A percentile compares a stretch with the other conserved stretches of the same genome.
phyloP scores from a whole-genome alignment of 2,113 vertebrate genomes.

The Triplophysa tibetana region DNA sequence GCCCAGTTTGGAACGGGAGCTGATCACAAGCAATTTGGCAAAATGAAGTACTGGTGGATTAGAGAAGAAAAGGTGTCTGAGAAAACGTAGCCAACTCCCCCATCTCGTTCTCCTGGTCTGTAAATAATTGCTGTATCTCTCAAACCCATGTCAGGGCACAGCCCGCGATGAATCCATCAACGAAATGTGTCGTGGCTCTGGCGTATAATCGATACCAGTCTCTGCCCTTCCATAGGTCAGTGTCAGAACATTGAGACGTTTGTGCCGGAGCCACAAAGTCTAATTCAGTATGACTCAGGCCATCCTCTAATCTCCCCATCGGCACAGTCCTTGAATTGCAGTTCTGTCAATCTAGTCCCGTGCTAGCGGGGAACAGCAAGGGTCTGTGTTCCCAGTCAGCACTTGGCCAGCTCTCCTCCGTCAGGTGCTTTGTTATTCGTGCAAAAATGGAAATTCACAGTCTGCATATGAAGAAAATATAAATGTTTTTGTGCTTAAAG shows the following conservation, averaged over 20 bases:
- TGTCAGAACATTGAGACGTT: constrained; percentile 22
- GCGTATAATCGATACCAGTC: constrained; percentile 31
- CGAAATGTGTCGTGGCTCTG: constrained; percentile 14
- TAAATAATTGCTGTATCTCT: constrained; percentile 25
- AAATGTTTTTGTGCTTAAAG: background rate
- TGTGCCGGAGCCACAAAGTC: constrained; percentile 25
- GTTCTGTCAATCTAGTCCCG: background rate
- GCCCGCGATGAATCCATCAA: constrained; percentile 30
- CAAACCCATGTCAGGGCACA: background rate
- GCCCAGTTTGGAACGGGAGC: background rate
- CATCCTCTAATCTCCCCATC: constrained; percentile 20
- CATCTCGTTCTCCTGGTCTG: background rate
- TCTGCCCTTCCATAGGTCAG: constrained; percentile 25
- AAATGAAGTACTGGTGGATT: background rate
- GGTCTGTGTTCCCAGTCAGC: constrained; percentile 10
- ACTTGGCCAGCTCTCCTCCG: constrained; percentile 5
- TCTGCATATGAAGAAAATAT: constrained; percentile 9
- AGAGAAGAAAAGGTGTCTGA: background rate
- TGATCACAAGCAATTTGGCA: background rate
- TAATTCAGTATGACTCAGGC: constrained; percentile 25
- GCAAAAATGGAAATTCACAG: background rate
- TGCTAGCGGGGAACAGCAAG: constrained; percentile 14
- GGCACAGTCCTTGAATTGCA: constrained; percentile 11
- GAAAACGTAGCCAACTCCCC: background rate
- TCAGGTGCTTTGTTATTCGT: constrained; percentile 16